phyloP scores from a whole-genome alignment of 2,797 vertebrate genomes.

The Oceanodroma leucorhoa region DNA sequence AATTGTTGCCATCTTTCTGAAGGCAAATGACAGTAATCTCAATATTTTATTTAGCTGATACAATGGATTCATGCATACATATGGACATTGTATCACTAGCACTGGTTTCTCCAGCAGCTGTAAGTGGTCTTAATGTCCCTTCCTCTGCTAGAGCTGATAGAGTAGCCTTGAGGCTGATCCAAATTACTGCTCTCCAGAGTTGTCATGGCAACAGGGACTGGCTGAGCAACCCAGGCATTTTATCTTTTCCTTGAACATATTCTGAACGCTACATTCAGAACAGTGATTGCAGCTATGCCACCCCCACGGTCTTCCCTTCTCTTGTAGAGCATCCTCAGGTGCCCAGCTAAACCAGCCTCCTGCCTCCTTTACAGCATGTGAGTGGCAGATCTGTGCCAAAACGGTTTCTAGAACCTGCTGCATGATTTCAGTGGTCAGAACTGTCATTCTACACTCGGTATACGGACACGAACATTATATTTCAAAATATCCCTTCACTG shows the following conservation, averaged over 20 bases:
- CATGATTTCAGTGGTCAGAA: not conserved
- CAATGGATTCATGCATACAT: not conserved
- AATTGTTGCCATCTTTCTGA: not conserved
- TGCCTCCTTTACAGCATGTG: not conserved
- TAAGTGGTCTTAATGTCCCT: not conserved
- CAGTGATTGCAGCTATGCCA: not conserved
- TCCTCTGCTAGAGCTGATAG: not conserved
- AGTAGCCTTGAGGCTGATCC: conserved; percentile 36
- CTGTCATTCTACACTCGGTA: not conserved
- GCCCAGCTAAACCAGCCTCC: not conserved
- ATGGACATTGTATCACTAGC: not conserved
- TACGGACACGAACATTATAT: not conserved
- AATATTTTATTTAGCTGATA: not conserved
- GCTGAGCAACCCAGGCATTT: conserved; percentile 14
- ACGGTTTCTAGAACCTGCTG: not conserved
- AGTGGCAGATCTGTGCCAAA: conserved; percentile 1
- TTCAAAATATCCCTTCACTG: not conserved
- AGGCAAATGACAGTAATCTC: not conserved
- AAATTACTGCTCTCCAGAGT: conserved; percentile 23
- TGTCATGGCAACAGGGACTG: conserved; percentile 45
- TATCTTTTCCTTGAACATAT: conserved; percentile 34
- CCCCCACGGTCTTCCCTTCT: not conserved
- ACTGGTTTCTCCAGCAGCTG: not conserved
- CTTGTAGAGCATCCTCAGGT: not conserved
- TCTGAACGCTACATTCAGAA: not conserved